Conservation (phyloP, 2,113 vertebrate species). For the Pycnonotus jocosus region DNA sequence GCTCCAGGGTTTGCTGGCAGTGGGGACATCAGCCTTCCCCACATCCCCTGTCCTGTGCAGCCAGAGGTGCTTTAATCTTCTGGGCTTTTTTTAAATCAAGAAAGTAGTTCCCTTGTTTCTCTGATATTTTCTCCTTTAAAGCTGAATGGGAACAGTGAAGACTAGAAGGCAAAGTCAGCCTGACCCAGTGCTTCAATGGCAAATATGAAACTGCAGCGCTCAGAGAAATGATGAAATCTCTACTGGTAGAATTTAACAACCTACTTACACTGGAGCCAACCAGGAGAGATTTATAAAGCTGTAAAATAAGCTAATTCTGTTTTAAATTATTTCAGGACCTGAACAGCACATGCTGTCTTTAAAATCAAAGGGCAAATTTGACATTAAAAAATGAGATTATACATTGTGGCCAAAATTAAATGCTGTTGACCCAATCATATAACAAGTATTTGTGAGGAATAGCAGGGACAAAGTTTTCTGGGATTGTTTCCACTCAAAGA, state of each 20-base stretch:
- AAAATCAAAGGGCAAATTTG: slow-evolving; percentile 17
- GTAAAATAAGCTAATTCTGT: slow-evolving; percentile 23
- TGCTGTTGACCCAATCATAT: background rate
- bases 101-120: background rate
- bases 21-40: background rate
- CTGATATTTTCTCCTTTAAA: background rate
- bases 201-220: background rate
- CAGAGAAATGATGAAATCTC: slow-evolving; percentile 22
- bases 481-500: background rate
- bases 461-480: background rate
- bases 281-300: slow-evolving; percentile 19
- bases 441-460: background rate
- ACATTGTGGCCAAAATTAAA: background rate
- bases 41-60: background rate
- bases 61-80: background rate
- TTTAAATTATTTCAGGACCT: slow-evolving; percentile 17
- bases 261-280: background rate
- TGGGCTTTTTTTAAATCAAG: background rate
- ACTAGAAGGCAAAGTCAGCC: background rate
- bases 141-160: background rate
- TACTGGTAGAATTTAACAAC: slow-evolving; percentile 25
- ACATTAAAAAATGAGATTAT: background rate
- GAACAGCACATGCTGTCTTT: background rate
- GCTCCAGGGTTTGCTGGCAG: background rate
- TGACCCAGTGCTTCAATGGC: background rate